Percentiles rank a stretch among this genome's conserved stretches.
phyloP scores from a whole-genome alignment of 1,140 invertebrate genomes.

The Pogonomyrmex barbatus region DNA sequence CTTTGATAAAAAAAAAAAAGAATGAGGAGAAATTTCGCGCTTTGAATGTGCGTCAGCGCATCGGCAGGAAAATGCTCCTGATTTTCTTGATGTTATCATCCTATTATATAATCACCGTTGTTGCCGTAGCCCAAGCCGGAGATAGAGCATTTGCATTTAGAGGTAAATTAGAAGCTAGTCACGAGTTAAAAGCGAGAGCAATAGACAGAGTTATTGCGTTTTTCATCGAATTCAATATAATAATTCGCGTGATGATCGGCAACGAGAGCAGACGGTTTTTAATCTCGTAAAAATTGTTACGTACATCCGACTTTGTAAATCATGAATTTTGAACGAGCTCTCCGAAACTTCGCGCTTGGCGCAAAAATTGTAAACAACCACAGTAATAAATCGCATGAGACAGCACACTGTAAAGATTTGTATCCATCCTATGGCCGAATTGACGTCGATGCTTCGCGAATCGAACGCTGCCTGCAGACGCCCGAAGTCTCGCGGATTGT shows the following conservation, averaged over 20 bases:
- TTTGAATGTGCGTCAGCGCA: slow-evolving; percentile 11
- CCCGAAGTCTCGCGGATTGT: slow-evolving; percentile 15
- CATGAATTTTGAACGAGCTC: not conserved
- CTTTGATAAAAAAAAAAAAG: not conserved
- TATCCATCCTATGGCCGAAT: slow-evolving; percentile 21
- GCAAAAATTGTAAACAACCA: slow-evolving; percentile 24
- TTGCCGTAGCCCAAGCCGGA: slow-evolving; percentile 12
- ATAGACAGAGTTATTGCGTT: not conserved
- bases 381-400: slow-evolving; percentile 34
- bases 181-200: slow-evolving; percentile 4
- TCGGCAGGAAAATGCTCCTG: slow-evolving; percentile 23
- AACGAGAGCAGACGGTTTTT: not conserved
- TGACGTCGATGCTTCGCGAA: not conserved
- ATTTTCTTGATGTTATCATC: not conserved
- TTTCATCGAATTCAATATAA: slow-evolving; percentile 3
- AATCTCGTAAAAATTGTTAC: slow-evolving; percentile 12
- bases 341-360: not conserved
- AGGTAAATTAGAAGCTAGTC: slow-evolving; percentile 20
- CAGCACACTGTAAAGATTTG: slow-evolving; percentile 12
- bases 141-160: slow-evolving; percentile 52
- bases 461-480: not conserved
- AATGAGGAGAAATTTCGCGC: not conserved
- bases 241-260: not conserved
- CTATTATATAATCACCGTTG: slow-evolving; percentile 25
- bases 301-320: not conserved